These are phyloP conservation scores for Plecturocebus donacophilus DNA, from an alignment of 2,113 vertebrate genomes.

Conservation along the genomic window DNA sequence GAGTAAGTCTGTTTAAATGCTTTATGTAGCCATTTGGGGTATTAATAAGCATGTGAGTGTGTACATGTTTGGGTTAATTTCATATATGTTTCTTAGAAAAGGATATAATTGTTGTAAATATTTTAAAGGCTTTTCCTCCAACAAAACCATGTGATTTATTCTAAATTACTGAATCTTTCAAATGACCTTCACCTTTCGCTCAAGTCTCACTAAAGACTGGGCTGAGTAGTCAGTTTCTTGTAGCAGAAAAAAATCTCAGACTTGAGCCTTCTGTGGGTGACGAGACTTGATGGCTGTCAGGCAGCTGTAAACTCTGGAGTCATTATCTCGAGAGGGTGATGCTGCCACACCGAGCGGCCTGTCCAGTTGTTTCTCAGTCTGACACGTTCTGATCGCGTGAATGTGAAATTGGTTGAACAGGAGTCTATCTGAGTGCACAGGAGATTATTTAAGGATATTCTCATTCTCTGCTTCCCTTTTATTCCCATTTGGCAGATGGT, in stretches of 20 bases:
- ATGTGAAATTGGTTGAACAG: neutral
- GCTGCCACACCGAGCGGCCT: accelerated
- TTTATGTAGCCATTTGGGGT: neutral
- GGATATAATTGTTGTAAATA: neutral
- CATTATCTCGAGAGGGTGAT: accelerated
- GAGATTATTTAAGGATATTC: neutral
- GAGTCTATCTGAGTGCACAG: neutral
- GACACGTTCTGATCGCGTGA: neutral
- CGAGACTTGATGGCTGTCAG: accelerated
- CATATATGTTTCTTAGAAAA: neutral
- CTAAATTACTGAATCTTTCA: neutral
- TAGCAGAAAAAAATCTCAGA: too few relatives aligned
- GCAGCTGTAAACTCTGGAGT: accelerated
- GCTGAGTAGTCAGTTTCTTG: neutral
- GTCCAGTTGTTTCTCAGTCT: neutral
- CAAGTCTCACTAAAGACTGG: neutral
- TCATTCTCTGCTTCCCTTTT: neutral
- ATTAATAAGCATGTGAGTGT: neutral
- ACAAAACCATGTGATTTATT: neutral
- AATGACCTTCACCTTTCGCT: neutral
- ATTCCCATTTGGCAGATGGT: slow-evolving; percentile 90
- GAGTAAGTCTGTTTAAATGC: neutral
- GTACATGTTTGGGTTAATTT: neutral
- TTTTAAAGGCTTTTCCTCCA: neutral
- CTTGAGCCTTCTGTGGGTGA: accelerated